Percentiles rank a stretch among this genome's conserved stretches.
Evolutionary conservation across 2,113 vertebrate genomes (phyloP).

Genomic region (Sialia sialis): DNA sequence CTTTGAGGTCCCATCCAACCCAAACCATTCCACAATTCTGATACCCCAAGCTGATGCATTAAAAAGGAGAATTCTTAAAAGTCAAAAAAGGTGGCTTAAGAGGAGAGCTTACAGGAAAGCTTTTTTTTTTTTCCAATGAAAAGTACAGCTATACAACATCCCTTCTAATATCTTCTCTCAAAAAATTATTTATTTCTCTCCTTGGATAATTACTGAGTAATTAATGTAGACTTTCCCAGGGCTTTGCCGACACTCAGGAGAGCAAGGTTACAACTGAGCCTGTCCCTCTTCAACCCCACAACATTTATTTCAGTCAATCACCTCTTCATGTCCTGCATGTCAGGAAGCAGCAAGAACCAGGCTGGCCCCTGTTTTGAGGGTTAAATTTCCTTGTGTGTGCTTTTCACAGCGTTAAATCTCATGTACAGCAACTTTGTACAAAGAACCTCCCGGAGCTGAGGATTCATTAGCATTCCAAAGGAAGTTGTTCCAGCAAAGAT

Average conservation of each 20-base stretch:
- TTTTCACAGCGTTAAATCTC: constrained; percentile 30
- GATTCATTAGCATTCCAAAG: constrained; percentile 60
- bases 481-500: constrained; percentile 51
- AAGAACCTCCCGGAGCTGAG: constrained; percentile 29
- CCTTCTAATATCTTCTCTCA: background rate
- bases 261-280: background rate
- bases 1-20: background rate
- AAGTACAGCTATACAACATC: background rate
- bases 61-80: background rate
- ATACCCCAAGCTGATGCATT: background rate
- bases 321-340: background rate
- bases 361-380: background rate
- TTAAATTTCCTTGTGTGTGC: background rate
- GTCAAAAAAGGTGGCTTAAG: background rate
- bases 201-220: background rate
- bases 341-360: background rate
- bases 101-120: background rate
- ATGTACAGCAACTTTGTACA: constrained; percentile 3
- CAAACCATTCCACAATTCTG: background rate
- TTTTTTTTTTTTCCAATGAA: background rate
- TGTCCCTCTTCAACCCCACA: background rate
- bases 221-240: background rate
- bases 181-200: background rate
- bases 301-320: background rate
- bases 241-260: background rate